phyloP scores from a whole-genome alignment of 2,888 invertebrate species.

The Pilophorus perplexus region DNA sequence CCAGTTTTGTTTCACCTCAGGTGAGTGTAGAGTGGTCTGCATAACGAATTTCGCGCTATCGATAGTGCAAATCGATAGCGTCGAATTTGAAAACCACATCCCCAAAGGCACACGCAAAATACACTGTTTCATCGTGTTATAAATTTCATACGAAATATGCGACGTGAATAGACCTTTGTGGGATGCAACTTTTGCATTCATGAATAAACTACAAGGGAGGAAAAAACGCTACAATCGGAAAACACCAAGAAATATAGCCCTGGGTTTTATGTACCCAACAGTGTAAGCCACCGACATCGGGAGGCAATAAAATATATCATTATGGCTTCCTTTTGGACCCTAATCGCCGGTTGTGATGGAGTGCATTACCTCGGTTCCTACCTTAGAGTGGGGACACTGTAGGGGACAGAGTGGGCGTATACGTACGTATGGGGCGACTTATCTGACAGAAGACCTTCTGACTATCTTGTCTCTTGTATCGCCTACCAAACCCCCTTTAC shows the following conservation, averaged over 20 bases:
- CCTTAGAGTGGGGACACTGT: neutral
- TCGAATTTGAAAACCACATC: too few species aligned
- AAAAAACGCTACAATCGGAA: neutral
- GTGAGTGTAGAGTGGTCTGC: too few species aligned
- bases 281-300: constrained; percentile 10
- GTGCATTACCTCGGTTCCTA: constrained; percentile 6
- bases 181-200: constrained; percentile 4
- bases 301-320: constrained; percentile 13
- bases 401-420: constrained; percentile 4
- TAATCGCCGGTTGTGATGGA: constrained; percentile 23
- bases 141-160: neutral
- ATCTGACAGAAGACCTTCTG: neutral
- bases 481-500: constrained; percentile 7
- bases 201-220: neutral
- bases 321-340: constrained; percentile 13
- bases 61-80: too few species aligned
- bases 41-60: too few species aligned
- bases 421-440: neutral
- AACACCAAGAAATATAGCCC: neutral
- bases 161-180: neutral
- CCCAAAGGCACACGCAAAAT: too few species aligned
- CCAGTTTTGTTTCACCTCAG: too few species aligned
- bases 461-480: constrained; percentile 13
- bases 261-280: constrained; percentile 14
- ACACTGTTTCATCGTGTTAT: neutral